phyloP scores from a whole-genome alignment of 2,888 invertebrate species.

The Drosophila greeni region DNA sequence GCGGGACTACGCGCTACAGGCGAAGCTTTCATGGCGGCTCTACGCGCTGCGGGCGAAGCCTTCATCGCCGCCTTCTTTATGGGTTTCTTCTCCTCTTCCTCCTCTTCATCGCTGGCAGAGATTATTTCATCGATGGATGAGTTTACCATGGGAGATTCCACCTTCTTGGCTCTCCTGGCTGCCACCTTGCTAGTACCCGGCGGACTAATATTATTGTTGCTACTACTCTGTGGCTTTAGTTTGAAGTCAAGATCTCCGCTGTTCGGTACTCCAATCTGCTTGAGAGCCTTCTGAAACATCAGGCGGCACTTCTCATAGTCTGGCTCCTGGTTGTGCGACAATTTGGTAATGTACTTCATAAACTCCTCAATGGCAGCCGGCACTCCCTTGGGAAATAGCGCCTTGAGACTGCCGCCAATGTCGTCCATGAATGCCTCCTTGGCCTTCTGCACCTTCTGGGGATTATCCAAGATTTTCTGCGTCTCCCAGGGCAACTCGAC shows the following conservation, averaged over 20 bases:
- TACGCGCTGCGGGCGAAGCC: conserved; percentile 9
- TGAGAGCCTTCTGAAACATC: conserved; percentile 84
- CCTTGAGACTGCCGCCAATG: conserved; percentile 61
- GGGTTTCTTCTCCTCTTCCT: conserved; percentile 48
- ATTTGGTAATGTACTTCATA: conserved; percentile 83
- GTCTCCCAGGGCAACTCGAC: conserved; percentile 92
- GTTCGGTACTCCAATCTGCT: conserved; percentile 81
- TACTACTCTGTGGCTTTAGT: conserved; percentile 44
- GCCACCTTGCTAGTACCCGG: conserved; percentile 41
- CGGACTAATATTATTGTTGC: conserved; percentile 50
- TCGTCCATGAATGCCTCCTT: conserved; percentile 85
- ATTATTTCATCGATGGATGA: conserved; percentile 57
- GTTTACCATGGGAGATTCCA: conserved; percentile 9
- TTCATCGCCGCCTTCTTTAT: conserved; percentile 45
- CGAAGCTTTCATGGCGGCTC: conserved; percentile 11
- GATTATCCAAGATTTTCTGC: conserved; percentile 80
- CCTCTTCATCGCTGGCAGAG: conserved; percentile 67
- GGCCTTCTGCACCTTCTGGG: conserved; percentile 83
- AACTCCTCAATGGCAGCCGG: conserved; percentile 82
- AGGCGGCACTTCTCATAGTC: conserved; percentile 86
- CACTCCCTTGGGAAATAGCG: conserved; percentile 75
- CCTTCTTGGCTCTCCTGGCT: conserved; percentile 27
- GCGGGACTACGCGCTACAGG: conserved; percentile 11
- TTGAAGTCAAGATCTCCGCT: conserved; percentile 81
- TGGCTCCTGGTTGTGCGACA: conserved; percentile 86